Percentiles rank a stretch among this genome's conserved stretches.
These are phyloP conservation scores for Ammospiza caudacuta DNA, from an alignment of 2,113 vertebrate genomes.

Conservation along the genomic window DNA sequence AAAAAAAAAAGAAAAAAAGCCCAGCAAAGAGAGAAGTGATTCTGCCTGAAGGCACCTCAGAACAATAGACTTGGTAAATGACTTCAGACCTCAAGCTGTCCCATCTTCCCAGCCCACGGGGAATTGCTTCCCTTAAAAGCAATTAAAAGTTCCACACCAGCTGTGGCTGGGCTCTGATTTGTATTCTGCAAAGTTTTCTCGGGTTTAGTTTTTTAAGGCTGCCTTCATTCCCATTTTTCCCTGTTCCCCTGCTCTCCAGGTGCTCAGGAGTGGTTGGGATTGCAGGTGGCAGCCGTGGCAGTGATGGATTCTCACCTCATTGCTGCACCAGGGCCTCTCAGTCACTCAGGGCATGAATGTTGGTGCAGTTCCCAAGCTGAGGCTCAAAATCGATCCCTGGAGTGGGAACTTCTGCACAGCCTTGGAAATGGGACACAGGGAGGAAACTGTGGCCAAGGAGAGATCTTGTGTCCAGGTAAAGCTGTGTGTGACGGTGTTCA, in stretches of 20 bases:
- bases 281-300: neutral
- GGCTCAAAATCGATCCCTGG: neutral
- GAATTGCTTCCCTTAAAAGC: neutral
- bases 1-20: neutral
- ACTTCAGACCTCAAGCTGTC: neutral
- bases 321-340: neutral
- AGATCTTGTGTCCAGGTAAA: rapidly evolving
- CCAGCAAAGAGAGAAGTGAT: neutral
- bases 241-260: neutral
- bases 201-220: neutral
- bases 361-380: neutral
- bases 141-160: neutral
- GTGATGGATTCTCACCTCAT: neutral
- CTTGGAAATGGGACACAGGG: neutral
- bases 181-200: neutral
- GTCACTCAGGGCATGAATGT: neutral
- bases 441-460: neutral
- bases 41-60: neutral
- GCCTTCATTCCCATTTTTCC: neutral
- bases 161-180: neutral
- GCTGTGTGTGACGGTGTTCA: too few relatives aligned
- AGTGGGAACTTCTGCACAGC: neutral
- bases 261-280: neutral
- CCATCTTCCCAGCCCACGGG: neutral
- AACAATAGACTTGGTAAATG: neutral